phyloP scores from a whole-genome alignment of 2,113 vertebrate genomes.

The Trematocara macrostoma region DNA sequence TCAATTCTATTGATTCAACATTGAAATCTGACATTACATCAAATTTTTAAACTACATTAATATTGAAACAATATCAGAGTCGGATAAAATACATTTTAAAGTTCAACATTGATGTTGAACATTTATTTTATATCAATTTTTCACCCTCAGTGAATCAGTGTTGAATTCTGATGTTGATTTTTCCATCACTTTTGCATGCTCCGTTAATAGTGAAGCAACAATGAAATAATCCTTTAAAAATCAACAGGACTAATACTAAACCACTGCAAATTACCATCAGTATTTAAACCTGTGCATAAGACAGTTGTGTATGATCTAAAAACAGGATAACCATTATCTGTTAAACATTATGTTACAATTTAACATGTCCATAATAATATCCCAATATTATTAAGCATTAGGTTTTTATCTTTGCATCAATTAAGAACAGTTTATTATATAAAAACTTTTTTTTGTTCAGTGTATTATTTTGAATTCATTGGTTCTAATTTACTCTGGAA shows the following conservation, averaged over 20 bases:
- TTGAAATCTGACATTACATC: neutral
- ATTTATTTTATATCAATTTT: neutral
- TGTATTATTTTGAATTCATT: neutral
- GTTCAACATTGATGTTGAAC: neutral
- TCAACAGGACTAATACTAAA: neutral
- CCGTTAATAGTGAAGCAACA: neutral
- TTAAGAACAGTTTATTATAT: neutral
- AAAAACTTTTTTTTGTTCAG: neutral
- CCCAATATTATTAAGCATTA: rapidly evolving
- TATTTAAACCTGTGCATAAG: neutral
- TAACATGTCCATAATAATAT: neutral
- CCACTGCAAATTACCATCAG: neutral
- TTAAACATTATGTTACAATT: neutral
- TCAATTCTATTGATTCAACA: neutral
- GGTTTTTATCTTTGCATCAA: neutral
- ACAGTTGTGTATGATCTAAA: neutral
- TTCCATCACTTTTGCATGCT: neutral
- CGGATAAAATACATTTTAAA: neutral
- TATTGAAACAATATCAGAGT: neutral
- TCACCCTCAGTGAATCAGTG: neutral
- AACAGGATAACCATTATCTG: neutral
- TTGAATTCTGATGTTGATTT: neutral
- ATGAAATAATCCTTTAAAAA: neutral
- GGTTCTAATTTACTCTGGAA: rapidly evolving
- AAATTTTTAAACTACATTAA: neutral